phyloP scores from a whole-genome alignment of 92 coral and sea anemone species.

The Epizoanthus illoricatus region DNA sequence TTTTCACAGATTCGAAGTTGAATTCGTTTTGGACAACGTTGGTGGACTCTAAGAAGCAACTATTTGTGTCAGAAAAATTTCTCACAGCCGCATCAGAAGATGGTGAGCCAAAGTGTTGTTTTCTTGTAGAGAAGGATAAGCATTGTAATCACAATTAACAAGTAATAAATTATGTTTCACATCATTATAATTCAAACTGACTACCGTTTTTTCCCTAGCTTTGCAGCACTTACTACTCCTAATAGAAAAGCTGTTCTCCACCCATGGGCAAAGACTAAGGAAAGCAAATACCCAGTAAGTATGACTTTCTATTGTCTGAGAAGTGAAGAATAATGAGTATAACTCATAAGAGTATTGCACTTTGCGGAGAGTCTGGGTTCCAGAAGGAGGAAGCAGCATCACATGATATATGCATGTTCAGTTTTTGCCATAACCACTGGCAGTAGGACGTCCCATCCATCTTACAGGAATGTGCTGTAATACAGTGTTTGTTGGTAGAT shows the following conservation, averaged over 20 bases:
- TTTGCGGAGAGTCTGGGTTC: too few relatives aligned
- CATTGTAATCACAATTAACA: neutral
- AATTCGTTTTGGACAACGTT: slow-evolving; percentile 76
- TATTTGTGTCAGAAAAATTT: slow-evolving; percentile 86
- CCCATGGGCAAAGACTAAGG: slow-evolving; percentile 73
- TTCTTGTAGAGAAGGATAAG: neutral
- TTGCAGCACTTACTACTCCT: slow-evolving; percentile 62
- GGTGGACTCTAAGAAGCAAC: slow-evolving; percentile 84
- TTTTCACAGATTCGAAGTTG: slow-evolving; percentile 80
- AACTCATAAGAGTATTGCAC: too few relatives aligned
- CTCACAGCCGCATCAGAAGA: slow-evolving; percentile 72
- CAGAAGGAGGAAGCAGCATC: too few relatives aligned
- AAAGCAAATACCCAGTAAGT: slow-evolving; percentile 69
- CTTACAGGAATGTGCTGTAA: too few relatives aligned
- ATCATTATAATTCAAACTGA: neutral
- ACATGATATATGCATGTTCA: too few relatives aligned
- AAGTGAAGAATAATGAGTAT: too few relatives aligned
- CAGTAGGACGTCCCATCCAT: too few relatives aligned
- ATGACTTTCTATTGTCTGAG: too few relatives aligned
- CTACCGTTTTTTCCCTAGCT: slow-evolving; percentile 41
- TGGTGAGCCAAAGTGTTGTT: slow-evolving; percentile 45
- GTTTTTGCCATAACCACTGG: too few relatives aligned
- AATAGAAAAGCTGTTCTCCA: slow-evolving; percentile 69
- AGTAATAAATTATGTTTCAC: neutral
- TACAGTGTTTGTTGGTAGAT: too few relatives aligned